phyloP scores from a whole-genome alignment of 1,140 invertebrate genomes.

The Drosophila elegans region DNA sequence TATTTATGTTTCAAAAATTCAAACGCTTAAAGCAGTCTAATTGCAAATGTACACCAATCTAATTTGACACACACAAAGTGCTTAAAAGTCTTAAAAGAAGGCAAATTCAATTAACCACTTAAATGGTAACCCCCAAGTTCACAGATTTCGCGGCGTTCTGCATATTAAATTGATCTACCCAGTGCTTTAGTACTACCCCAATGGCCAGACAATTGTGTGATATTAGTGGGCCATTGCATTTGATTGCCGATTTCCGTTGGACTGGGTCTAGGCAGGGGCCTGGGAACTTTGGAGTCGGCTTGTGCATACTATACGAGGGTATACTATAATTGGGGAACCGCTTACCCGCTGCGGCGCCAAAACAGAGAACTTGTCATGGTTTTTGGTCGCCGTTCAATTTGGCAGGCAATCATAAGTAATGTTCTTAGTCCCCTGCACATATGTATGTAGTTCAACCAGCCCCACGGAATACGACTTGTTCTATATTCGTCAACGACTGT shows the following conservation, averaged over 20 bases:
- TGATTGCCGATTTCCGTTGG: conserved; percentile 51
- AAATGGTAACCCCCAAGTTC: conserved; percentile 16
- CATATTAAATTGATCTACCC: conserved; percentile 12
- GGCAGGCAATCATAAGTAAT: conserved; percentile 65
- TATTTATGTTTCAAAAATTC: no score
- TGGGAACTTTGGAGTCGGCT: conserved; percentile 19
- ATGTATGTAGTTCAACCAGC: conserved; percentile 1
- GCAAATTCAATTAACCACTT: neutral
- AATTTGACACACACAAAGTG: neutral
- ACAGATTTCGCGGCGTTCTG: conserved; percentile 8
- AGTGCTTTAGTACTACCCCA: conserved; percentile 15
- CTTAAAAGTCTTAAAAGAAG: neutral
- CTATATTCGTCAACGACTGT: conserved; percentile 38
- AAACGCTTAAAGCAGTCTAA: no score
- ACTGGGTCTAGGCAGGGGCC: neutral
- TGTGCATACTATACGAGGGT: conserved; percentile 39
- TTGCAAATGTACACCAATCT: neutral
- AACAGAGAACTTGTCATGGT: conserved; percentile 43
- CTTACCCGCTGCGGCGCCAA: conserved; percentile 34
- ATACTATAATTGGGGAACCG: conserved; percentile 33
- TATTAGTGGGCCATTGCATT: conserved; percentile 46
- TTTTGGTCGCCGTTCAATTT: conserved; percentile 72
- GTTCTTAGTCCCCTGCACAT: conserved; percentile 23
- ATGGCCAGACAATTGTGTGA: conserved; percentile 38
- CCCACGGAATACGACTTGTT: conserved; percentile 18